Evolutionary conservation across 2,797 vertebrate genomes (phyloP).

Genomic region (Eulemur mongoz): DNA sequence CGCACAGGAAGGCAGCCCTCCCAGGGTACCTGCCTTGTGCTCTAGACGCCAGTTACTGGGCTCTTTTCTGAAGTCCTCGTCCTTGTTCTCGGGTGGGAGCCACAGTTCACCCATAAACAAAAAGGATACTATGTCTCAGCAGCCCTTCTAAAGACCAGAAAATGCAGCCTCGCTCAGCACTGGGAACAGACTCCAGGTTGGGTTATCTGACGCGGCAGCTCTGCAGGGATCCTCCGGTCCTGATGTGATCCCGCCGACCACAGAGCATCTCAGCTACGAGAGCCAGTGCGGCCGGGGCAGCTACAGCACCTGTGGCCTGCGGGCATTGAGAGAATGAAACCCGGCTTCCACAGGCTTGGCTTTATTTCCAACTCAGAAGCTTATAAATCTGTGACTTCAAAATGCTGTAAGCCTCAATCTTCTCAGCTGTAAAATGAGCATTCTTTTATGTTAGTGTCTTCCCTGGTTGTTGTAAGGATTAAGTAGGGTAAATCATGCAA

Average conservation of each 20-base stretch:
- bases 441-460: not conserved
- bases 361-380: not conserved
- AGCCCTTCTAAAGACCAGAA: not conserved
- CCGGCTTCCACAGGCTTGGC: not conserved
- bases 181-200: not conserved
- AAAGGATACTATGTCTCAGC: not conserved
- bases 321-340: too few relatives aligned
- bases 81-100: not conserved
- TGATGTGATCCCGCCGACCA: rapidly evolving
- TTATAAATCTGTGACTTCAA: not conserved
- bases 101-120: rapidly evolving
- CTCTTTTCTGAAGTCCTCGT: rapidly evolving
- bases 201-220: too few relatives aligned
- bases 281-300: not conserved
- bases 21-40: rapidly evolving
- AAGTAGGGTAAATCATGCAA: not conserved
- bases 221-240: not conserved
- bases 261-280: not conserved
- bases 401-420: not conserved
- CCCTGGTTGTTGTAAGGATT: not conserved
- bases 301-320: too few relatives aligned
- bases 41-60: rapidly evolving
- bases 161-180: rapidly evolving
- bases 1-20: not conserved
- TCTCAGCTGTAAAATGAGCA: not conserved